Base-by-base conservation (phyloP, 2,797 vertebrate genomes). In the Aulostomus chinensis region DNA sequence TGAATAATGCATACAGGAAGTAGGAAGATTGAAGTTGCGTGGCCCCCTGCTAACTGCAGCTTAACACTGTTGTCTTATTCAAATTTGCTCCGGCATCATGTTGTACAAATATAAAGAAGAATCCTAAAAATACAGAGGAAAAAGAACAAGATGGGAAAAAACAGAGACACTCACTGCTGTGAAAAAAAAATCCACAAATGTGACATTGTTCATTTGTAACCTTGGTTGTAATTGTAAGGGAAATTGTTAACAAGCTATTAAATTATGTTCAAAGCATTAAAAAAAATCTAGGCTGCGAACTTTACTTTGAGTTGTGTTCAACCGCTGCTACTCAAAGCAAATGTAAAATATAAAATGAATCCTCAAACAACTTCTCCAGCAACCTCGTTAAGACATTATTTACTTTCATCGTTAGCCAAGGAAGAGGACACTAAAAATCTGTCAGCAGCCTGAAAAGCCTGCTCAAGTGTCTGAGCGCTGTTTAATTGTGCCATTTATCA, bases 401-500 rank as follows among this genome's bases (percentile, higher is more conserved):
- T 93, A 94, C 94, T 94, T 94, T 93, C 91, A 92, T 93, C 87
- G 88, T 93, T 92, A 92, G 92, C 86, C 87, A 89, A 84, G 79
- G 80, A 83, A 90, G 90, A 90, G 88, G 86, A 88, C 90, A 86
- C 89, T 88, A 83, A 82, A 93, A 94, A 95, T 94, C 94, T 93
- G 93, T 93, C 92, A 92, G 91, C 91, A 86, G 91, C 82, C 88
- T 93, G 85, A 91, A 87, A 91, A 87, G 93, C 91, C 91, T 92
- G 90, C 86, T 83, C 76, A 74, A 85, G 88, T 90, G 89, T 91
- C 89, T 92, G 92, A 92, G 90, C 88, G 88, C 80, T 81, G 78
- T 79, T 87, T 89, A 94, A 94, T 94, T 94, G 90, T 89, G 91
- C 94, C 93, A 95, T 93, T 93, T 92, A 88, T 95, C 92, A 91